Evolutionary conservation across 2,113 vertebrate genomes (phyloP), one percentile per base, ranked within the genome.

Genomic region (Corythoichthys intestinalis): DNA sequence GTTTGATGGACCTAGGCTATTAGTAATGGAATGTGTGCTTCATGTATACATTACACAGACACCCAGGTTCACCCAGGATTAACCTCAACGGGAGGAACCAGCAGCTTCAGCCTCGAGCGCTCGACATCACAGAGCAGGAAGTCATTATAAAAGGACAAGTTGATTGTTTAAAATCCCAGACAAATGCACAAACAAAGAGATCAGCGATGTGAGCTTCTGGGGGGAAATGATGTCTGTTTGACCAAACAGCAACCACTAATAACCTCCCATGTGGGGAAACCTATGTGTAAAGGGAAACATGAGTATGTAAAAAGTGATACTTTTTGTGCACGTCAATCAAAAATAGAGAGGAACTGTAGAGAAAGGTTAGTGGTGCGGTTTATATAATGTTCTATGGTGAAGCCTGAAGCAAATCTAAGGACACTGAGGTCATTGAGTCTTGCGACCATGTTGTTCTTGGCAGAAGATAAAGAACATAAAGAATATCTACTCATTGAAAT

Each of bases 21-120:
- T 83, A 80, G 58, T 71, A 49, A 69, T 69, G 83, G 73, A 85
- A 88, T 86, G 83, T 75, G 65, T 80, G 50, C 78, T 72, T 28
- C 53, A 38, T 67, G 57, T 77, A 71, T 71, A 83, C 74, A 78
- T 73, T 71, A 78, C 66, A 66, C 75, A 84, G 81, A 81, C 70
- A 65, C 81, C 63, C 20, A 49, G 49, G 54, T 0, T 50, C 76
- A 82, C 80, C 81, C 69, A 3, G 65, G 70, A 67, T 80, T 83
- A 73, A 83, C 86, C 80, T 66, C 82, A 48, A 66, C 66, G 60
- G 78, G 75, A 67, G 34, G 59, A 49, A 86, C 75, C 80, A 69
- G 44, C 59, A 73, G 67, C 70, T 74, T 69, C 44, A 41, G 63
- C 68, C 79, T 80, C 80, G 72, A 20, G 0, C 56, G 62, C 75